Base-by-base conservation (phyloP, 2,797 vertebrate species). In the Enteromius thamalakanensis region DNA sequence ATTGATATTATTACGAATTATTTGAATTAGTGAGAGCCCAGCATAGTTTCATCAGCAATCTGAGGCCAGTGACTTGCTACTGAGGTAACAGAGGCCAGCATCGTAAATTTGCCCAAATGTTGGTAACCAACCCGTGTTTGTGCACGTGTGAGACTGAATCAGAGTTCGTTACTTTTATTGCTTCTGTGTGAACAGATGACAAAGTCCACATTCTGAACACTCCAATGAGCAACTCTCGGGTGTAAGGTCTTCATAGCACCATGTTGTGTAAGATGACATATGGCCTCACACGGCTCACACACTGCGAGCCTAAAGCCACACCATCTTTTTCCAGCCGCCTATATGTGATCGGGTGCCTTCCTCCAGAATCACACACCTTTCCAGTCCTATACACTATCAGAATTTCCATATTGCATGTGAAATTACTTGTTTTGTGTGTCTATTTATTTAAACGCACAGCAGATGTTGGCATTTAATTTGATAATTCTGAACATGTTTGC, bases 221-320 rank as follows among this genome's bases (percentile, higher is more conserved):
- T 68, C 72, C 64, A 55, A 79, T 76, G 79, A 86, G 49, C 77
- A 51, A 47, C 45, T 83, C 72, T 64, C 40, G 64, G 47, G 34
- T 40, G 64, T 70, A 76, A 68, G 55, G 60, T 75, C 68, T 83
- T 83, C 62, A 77, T 19, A 80, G 65, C 64, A 82, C 60, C 72
- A 76, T 40, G 78, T 81, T 85, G 74, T 85, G 58, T 74, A 77
- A 81, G 60, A 82, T 86, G 79, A 80, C 87, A 87, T 84, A 82
- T 77, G 40, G 84, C 84, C 23, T 32, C 34, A 69, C 65, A 69
- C 84, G 68, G 77, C 51, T 21, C 40, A 32, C 32, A 34, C 70
- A 68, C 83, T 37, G 75, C 19, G 0, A 80, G 58, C 8, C 49
- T 76, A 83, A 23, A 88, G 74, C 81, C 79, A 62, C 62, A 75